phyloP scores from a whole-genome alignment of 2,113 vertebrate genomes.

The Abramis brama region DNA sequence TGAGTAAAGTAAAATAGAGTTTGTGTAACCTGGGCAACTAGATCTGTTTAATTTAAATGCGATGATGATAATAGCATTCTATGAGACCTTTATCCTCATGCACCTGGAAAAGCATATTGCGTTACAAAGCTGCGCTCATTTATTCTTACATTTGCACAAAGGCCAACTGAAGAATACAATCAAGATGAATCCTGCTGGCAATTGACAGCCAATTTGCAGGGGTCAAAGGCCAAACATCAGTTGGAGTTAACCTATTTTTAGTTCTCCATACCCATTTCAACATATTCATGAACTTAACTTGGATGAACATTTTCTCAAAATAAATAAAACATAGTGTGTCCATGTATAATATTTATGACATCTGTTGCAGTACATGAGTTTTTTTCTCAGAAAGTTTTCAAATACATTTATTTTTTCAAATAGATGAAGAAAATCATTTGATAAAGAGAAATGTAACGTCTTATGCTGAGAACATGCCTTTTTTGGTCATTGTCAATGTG shows the following conservation, averaged over 20 bases:
- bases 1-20: neutral
- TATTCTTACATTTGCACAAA: neutral
- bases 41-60: neutral
- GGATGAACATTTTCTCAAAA: neutral
- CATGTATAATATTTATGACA: neutral
- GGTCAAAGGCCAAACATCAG: neutral
- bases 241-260: neutral
- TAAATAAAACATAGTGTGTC: neutral
- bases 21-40: slow-evolving; percentile 15
- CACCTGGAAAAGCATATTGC: neutral
- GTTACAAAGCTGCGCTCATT: neutral
- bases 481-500: no score
- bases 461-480: no score
- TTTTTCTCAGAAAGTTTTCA: neutral
- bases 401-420: no score
- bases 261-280: neutral
- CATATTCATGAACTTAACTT: neutral
- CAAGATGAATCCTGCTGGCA: neutral
- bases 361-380: neutral
- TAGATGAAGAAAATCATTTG: neutral
- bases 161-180: neutral
- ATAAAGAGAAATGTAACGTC: neutral
- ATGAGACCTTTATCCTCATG: neutral
- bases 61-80: neutral
- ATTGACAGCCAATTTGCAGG: neutral